These are phyloP conservation scores for Pocillopora damicornis DNA, from an alignment of 64 coral and sea anemone species.

Conservation along the genomic window DNA sequence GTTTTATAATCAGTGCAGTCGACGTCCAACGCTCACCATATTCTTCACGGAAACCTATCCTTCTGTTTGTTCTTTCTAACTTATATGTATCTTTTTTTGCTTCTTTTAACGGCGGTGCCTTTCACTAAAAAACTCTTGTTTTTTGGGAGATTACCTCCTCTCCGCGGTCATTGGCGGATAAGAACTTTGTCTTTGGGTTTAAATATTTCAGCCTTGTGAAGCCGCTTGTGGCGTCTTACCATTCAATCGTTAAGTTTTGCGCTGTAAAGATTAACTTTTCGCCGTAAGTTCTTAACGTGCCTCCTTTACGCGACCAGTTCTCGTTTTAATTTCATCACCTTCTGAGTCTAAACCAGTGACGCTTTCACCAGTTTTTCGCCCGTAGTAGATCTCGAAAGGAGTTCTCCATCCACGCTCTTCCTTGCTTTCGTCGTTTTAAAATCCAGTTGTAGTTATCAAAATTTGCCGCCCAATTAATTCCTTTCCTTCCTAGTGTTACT, in stretches of 20 bases:
- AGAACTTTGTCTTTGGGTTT: slow-evolving; percentile 20
- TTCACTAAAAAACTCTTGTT: slow-evolving; percentile 10
- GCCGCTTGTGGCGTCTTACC: slow-evolving; percentile 27
- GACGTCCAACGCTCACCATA: slow-evolving; percentile 27
- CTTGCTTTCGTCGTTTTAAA: slow-evolving; percentile 51
- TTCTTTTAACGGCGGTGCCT: slow-evolving; percentile 8
- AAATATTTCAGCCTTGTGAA: slow-evolving; percentile 16
- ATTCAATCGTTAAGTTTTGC: slow-evolving; percentile 38
- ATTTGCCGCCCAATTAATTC: slow-evolving; percentile 45
- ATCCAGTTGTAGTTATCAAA: slow-evolving; percentile 26
- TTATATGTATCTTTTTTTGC: slow-evolving; percentile 33
- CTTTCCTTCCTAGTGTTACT: slow-evolving; percentile 31
- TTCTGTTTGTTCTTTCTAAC: slow-evolving; percentile 6
- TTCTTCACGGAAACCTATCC: slow-evolving; percentile 45
- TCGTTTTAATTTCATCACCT: neutral
- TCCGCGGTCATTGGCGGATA: slow-evolving; percentile 4
- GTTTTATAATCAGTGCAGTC: slow-evolving; percentile 67
- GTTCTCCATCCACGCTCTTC: slow-evolving; percentile 61
- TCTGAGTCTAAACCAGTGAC: neutral
- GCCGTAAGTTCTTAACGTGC: slow-evolving; percentile 13
- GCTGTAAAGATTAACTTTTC: slow-evolving; percentile 12
- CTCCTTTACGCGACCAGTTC: neutral
- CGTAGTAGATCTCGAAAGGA: slow-evolving; percentile 57
- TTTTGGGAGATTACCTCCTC: neutral
- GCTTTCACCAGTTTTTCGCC: neutral